Conservation (phyloP, 1,140 invertebrate genomes). For the Penaeus japonicus region DNA sequence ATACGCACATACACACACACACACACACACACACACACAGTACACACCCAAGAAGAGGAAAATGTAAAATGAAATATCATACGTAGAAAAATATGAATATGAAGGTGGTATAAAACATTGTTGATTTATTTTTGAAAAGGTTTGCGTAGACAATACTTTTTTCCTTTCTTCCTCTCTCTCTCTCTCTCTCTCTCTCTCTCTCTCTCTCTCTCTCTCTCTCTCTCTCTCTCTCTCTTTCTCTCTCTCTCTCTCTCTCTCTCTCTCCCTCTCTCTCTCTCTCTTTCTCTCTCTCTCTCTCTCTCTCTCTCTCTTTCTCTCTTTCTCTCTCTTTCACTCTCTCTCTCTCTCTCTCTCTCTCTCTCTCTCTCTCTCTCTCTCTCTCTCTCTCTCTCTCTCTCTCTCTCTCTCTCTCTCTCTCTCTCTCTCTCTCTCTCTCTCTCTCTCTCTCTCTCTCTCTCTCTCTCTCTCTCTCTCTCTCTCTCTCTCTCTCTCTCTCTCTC, state of each 20-base stretch:
- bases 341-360: not conserved
- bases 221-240: not conserved
- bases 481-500: not conserved
- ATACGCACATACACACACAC: too few relatives aligned
- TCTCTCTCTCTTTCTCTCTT: not conserved
- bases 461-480: not conserved
- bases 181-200: not conserved
- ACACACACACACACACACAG: too few relatives aligned
- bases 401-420: not conserved
- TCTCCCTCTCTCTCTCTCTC: not conserved
- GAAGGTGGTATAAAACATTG: too few relatives aligned
- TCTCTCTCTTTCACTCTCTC: not conserved
- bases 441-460: not conserved
- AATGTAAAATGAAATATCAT: too few relatives aligned
- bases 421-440: not conserved
- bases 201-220: not conserved
- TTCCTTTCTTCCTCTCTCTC: too few relatives aligned
- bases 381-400: not conserved
- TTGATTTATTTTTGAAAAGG: too few relatives aligned
- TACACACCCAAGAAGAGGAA: too few relatives aligned
- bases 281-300: not conserved
- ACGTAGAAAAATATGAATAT: too few relatives aligned
- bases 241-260: not conserved
- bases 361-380: not conserved
- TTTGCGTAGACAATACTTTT: too few relatives aligned